A percentile compares a stretch with the other conserved stretches of the same genome.
Conservation (phyloP, 2,797 vertebrate species). For the Bovichtus variegatus region DNA sequence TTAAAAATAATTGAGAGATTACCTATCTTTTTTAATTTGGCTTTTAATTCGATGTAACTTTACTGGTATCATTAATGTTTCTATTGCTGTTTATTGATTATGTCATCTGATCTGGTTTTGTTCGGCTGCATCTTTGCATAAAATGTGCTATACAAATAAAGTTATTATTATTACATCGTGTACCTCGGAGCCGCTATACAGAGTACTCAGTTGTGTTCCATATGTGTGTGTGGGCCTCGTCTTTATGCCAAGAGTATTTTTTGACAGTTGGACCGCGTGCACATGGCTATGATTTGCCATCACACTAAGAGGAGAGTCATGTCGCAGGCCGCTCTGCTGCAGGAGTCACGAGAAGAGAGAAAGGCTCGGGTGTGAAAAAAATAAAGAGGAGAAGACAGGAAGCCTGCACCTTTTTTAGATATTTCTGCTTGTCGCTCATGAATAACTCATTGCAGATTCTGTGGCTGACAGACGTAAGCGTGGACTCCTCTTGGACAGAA, state of each 20-base stretch:
- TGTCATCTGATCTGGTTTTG: too few species aligned
- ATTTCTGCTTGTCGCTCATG: slow-evolving; percentile 45
- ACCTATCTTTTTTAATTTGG: too few species aligned
- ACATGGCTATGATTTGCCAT: slow-evolving; percentile 24
- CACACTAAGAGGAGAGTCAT: slow-evolving; percentile 53
- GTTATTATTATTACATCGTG: not conserved
- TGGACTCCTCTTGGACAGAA: slow-evolving; percentile 21
- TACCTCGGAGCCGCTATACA: not conserved
- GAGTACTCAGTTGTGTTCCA: not conserved
- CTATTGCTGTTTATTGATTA: too few species aligned
- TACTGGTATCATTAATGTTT: too few species aligned
- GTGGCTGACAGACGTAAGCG: slow-evolving; percentile 1
- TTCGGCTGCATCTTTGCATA: too few species aligned
- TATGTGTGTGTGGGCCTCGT: not conserved
- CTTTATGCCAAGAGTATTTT: slow-evolving; percentile 23
- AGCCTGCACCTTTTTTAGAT: slow-evolving; percentile 40
- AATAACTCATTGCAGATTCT: slow-evolving; percentile 56
- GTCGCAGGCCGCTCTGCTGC: slow-evolving; percentile 22
- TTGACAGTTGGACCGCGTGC: slow-evolving; percentile 15
- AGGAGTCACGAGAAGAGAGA: slow-evolving; percentile 17
- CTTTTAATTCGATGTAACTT: too few species aligned
- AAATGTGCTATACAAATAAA: too few species aligned
- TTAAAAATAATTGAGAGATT: too few species aligned
- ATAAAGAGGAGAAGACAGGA: slow-evolving; percentile 37
- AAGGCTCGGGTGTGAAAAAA: slow-evolving; percentile 13